Evolutionary conservation across 2,888 invertebrate species (phyloP), one percentile per base, ranked within the genome.

Genomic region (Diplolepis rosae): DNA sequence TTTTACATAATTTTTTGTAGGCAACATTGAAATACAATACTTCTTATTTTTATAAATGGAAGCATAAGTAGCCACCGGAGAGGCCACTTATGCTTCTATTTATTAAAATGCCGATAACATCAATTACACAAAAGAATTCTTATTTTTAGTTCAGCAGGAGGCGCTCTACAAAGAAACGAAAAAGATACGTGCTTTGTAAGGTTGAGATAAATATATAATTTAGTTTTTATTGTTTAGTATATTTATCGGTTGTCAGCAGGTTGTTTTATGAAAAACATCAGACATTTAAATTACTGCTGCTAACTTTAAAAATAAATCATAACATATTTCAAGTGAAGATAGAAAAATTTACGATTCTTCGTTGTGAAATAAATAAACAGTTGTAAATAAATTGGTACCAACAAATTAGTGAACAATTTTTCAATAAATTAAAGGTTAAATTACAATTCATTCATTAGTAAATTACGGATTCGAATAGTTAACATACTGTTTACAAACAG

Each of bases 141-240:
- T 78, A 22, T 69, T 92, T 93, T 77, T 91, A 96, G 96, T 96
- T 84, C 94, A 93, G 87, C 84, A 89, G 77, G 89, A 90, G 22
- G 90, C 90, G 28, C 85, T 94, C 0, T 95, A 95, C 84, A 91
- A 91, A 81, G 96, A 97, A 86, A 91, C 91, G 81, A 95, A 94
- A 88, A 95, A 93, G 89, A 91, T 96, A 50, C 92, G 94, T 27
- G 39, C 61, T 4, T 7, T 61, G 22, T 61, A 61, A 61, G 61
- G 61, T 61, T 39, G 61, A 61, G 13, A 11, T 7, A 82, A 95
- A 95, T 84, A 89, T 93, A 83, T 88, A 86, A 80, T 42, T 39
- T 27, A 50, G 2, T 27, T 61, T 61, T 61, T 27, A 61, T 11
- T 54, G 18, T 18, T 32, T 32, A 54, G 27, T 48, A 51, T n/a